phyloP scores from a whole-genome alignment of 2,888 invertebrate genomes.

The Acanthococcus lagerstroemiae region DNA sequence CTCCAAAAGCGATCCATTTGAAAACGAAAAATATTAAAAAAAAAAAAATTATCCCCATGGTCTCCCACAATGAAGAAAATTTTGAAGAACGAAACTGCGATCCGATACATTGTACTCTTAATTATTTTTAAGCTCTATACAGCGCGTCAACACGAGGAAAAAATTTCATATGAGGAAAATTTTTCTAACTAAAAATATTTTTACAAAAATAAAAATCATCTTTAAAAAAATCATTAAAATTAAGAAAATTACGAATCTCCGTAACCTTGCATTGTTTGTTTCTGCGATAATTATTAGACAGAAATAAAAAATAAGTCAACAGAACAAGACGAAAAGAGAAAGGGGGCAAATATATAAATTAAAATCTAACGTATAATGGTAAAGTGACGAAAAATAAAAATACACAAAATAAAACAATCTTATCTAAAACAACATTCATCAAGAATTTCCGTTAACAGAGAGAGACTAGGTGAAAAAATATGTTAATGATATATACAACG shows the following conservation, averaged over 20 bases:
- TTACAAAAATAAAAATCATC: conserved; percentile 20
- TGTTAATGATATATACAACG: conserved; percentile 24
- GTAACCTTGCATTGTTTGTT: background rate
- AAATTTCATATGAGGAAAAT: background rate
- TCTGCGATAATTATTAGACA: background rate
- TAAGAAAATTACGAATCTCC: background rate
- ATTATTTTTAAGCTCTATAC: conserved; percentile 14
- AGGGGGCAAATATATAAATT: background rate
- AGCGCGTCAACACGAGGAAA: background rate
- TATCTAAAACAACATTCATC: conserved; percentile 5
- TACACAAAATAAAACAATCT: conserved; percentile 16
- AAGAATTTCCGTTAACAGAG: conserved; percentile 13
- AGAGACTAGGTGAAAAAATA: conserved; percentile 27
- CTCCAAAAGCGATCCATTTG: too few relatives aligned
- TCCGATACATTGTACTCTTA: conserved; percentile 1
- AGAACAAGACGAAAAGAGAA: conserved; percentile 1
- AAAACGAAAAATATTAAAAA: too few relatives aligned
- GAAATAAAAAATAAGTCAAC: conserved; percentile 10
- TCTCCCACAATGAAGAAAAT: too few relatives aligned
- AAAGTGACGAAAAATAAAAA: conserved; percentile 3
- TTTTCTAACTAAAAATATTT: conserved; percentile 1
- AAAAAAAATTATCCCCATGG: too few relatives aligned
- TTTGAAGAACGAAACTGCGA: too few relatives aligned
- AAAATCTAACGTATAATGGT: conserved; percentile 23
- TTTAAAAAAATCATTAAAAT: background rate